Conservation (phyloP, 35 echinoderm and acorn worm species). For the Ophiothrix spiculata region DNA sequence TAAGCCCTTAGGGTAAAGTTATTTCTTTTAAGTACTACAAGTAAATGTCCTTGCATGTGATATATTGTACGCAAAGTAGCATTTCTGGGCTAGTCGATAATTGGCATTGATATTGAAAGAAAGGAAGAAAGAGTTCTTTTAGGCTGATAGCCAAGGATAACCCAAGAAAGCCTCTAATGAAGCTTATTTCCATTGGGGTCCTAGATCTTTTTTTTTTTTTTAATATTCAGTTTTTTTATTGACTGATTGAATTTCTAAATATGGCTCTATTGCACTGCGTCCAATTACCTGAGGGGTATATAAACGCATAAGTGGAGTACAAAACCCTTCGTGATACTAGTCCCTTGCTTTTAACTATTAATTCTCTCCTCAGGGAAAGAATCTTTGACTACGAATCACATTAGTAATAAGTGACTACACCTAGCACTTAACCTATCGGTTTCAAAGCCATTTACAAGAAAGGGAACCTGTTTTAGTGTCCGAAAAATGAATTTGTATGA, state of each 20-base stretch:
- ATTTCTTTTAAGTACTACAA: background rate
- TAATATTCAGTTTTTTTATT: no score
- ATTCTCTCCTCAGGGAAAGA: conserved; percentile 10
- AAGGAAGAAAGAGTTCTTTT: no score
- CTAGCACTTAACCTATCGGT: background rate
- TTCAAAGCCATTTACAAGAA: background rate
- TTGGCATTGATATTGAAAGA: conserved; percentile 1
- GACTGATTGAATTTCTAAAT: conserved; percentile 8
- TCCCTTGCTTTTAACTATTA: conserved; percentile 10
- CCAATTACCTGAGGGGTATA: background rate
- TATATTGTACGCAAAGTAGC: background rate
- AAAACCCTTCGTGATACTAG: conserved; percentile 4
- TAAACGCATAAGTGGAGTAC: background rate
- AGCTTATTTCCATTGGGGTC: no score
- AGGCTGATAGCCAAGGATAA: no score
- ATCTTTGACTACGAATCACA: background rate
- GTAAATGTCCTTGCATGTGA: conserved; percentile 7
- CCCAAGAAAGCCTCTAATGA: no score
- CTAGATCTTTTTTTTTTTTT: no score
- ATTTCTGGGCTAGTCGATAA: background rate
- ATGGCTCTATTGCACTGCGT: background rate
- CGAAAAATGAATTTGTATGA: background rate
- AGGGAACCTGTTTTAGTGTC: background rate
- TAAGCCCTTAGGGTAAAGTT: background rate
- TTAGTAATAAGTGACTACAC: background rate